Percentiles rank a stretch among this genome's conserved stretches.
Evolutionary conservation across 2,888 invertebrate species (phyloP).

Genomic region (Salticus scenicus): DNA sequence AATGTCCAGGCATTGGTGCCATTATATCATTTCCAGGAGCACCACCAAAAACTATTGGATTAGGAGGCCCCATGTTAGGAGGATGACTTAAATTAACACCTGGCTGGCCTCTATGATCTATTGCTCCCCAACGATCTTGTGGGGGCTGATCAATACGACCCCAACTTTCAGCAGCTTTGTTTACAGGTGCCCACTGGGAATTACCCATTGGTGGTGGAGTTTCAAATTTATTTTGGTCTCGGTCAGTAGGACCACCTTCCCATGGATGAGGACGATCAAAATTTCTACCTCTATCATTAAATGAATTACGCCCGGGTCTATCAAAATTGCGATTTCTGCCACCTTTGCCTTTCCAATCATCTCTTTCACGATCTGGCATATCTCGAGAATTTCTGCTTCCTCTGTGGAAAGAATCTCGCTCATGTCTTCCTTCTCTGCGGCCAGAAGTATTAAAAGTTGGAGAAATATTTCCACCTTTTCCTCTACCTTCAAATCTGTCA

Average conservation of each 20-base stretch:
- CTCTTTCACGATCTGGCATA: conserved; percentile 38
- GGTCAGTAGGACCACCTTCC: conserved; percentile 29
- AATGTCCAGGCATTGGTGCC: conserved; percentile 42
- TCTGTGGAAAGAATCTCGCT: conserved; percentile 41
- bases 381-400: conserved; percentile 34
- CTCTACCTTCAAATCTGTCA: conserved; percentile 41
- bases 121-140: conserved; percentile 54
- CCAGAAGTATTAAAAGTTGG: conserved; percentile 30
- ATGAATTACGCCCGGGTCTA: conserved; percentile 22
- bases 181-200: conserved; percentile 63
- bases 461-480: conserved; percentile 43
- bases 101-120: conserved; percentile 40
- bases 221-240: conserved; percentile 39
- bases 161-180: conserved; percentile 49
- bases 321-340: conserved; percentile 45
- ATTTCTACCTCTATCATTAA: conserved; percentile 39
- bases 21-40: conserved; percentile 41
- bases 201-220: conserved; percentile 11
- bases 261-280: conserved; percentile 53
- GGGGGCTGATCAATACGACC: conserved; percentile 40
- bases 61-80: conserved; percentile 34
- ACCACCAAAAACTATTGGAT: conserved; percentile 45
- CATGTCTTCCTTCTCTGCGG: conserved; percentile 39
- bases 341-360: conserved; percentile 49
- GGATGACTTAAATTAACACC: conserved; percentile 40